These are phyloP conservation scores for Eristalinus aeneus DNA, from an alignment of 2,888 invertebrate genomes.

Conservation along the genomic window DNA sequence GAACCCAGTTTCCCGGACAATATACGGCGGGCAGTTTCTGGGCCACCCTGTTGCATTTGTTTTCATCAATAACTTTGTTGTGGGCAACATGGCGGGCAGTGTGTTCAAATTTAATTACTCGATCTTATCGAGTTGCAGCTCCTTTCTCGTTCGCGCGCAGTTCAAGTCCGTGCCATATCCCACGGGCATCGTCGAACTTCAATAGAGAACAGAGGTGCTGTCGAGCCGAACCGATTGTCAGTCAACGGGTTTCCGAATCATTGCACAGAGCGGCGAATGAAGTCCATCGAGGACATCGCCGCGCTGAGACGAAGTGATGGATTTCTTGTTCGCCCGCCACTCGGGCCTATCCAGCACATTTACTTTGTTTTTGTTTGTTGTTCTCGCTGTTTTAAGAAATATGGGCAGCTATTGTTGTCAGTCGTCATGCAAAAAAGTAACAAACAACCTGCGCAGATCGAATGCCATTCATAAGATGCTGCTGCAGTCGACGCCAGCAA, in stretches of 20 bases:
- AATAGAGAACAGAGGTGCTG: conserved; percentile 39
- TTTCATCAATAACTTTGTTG: background rate
- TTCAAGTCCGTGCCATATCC: conserved; percentile 5
- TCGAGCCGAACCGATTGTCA: conserved; percentile 55
- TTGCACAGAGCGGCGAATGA: conserved; percentile 55
- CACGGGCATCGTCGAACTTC: conserved; percentile 37
- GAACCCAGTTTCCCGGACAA: background rate
- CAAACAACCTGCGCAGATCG: background rate
- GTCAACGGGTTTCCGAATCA: conserved; percentile 39
- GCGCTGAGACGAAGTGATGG: conserved; percentile 56
- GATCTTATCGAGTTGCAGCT: conserved; percentile 24
- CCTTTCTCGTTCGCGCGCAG: conserved; percentile 1
- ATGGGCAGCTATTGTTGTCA: background rate
- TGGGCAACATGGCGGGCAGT: conserved; percentile 10
- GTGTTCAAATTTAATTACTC: conserved; percentile 43
- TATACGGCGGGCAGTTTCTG: background rate
- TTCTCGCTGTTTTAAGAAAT: background rate
- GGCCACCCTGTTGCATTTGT: background rate
- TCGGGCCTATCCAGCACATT: conserved; percentile 15
- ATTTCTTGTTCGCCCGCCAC: conserved; percentile 62
- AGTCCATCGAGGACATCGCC: conserved; percentile 56
- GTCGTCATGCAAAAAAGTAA: conserved; percentile 5
- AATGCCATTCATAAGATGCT: conserved; percentile 26
- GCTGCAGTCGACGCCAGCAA: conserved; percentile 5
- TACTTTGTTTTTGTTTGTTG: background rate